Conservation (phyloP, 2,113 vertebrate species). For the Mesocricetus auratus region DNA sequence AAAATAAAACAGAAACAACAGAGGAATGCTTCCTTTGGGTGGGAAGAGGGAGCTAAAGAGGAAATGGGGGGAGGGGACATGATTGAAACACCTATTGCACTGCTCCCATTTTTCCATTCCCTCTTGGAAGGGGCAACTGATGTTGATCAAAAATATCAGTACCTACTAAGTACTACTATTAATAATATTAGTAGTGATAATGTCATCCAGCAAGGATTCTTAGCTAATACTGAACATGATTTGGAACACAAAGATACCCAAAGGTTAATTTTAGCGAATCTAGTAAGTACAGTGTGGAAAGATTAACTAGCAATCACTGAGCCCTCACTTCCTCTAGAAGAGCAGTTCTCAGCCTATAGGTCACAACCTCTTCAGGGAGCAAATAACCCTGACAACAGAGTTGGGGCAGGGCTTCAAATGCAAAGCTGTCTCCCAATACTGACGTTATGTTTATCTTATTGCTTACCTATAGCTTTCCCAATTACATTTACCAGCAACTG, state of each 20-base stretch:
- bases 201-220: constrained; percentile 5
- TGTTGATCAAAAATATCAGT: background rate
- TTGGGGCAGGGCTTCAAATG: background rate
- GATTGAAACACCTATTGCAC: background rate
- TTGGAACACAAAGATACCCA: constrained; percentile 27
- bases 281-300: constrained; percentile 21
- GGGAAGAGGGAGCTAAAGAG: background rate
- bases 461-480: background rate
- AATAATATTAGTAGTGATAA: background rate
- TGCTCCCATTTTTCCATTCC: constrained; percentile 23
- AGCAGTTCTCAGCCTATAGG: background rate
- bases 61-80: background rate
- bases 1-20: background rate
- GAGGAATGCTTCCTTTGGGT: background rate
- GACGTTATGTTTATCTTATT: background rate
- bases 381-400: background rate
- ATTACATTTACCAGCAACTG: background rate
- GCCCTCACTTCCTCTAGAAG: constrained; percentile 15
- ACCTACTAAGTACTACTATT: background rate
- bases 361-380: background rate
- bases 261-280: background rate
- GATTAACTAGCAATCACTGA: background rate
- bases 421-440: background rate
- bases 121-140: background rate
- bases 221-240: background rate